Evolutionary conservation across 2,797 vertebrate species (phyloP).

Genomic region (Sternarchorhynchus goeldii): DNA sequence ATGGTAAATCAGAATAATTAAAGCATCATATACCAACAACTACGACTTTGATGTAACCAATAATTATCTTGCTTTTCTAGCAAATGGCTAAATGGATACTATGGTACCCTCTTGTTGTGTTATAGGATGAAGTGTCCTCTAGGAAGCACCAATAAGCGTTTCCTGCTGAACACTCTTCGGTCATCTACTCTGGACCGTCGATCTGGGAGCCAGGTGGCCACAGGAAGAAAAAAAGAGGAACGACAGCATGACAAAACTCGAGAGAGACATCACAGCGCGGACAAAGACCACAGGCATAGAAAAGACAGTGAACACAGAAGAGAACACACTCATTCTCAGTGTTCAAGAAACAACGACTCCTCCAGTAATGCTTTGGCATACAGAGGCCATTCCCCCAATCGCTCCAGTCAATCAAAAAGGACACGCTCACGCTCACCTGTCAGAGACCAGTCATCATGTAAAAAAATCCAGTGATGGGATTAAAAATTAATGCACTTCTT

Average conservation of each 20-base stretch:
- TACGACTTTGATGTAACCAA: background rate
- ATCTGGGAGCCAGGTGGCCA: conserved; percentile 29
- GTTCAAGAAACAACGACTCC: conserved; percentile 31
- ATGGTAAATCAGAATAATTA: conserved; percentile 79
- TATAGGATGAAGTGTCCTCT: conserved; percentile 96
- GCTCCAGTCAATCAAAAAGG: conserved; percentile 37
- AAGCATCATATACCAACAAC: background rate
- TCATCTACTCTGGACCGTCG: conserved; percentile 71
- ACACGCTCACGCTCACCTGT: conserved; percentile 51
- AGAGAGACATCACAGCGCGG: background rate
- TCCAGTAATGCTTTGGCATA: conserved; percentile 36
- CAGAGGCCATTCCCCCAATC: conserved; percentile 31
- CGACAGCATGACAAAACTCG: conserved; percentile 36
- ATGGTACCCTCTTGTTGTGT: conserved; percentile 6
- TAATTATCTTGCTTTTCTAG: too few relatives aligned
- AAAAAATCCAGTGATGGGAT: conserved; percentile 28
- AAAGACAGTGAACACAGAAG: conserved; percentile 57
- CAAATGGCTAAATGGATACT: background rate
- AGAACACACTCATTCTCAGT: conserved; percentile 45
- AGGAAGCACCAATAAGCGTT: conserved; percentile 91
- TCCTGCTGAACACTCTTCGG: conserved; percentile 95
- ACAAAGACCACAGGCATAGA: conserved; percentile 27
- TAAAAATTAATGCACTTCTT: conserved; percentile 30
- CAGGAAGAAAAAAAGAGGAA: conserved; percentile 55
- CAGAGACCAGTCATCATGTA: conserved; percentile 11